Percentiles rank a stretch among this genome's conserved stretches.
phyloP scores from a whole-genome alignment of 2,113 vertebrate genomes.

The Taxidea taxus region DNA sequence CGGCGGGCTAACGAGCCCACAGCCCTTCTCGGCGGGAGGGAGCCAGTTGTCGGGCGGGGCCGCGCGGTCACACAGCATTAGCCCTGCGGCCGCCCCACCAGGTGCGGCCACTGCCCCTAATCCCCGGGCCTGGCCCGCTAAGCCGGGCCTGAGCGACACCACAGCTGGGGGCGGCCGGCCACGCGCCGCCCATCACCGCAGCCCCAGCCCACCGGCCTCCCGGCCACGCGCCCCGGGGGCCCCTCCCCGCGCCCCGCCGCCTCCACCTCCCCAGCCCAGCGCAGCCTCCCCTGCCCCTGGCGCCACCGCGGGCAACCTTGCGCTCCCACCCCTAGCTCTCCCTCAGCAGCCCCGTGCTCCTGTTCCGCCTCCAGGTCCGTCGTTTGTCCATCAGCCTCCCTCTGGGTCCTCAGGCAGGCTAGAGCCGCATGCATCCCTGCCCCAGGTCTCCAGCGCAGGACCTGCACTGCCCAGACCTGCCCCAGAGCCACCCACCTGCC shows the following conservation, averaged over 20 bases:
- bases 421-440: neutral
- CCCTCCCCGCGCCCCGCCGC: neutral
- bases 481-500: neutral
- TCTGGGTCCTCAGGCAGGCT: neutral
- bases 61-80: conserved; percentile 80
- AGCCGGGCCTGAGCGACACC: conserved; percentile 80
- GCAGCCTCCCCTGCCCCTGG: rapidly evolving
- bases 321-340: neutral
- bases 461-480: neutral
- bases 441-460: neutral
- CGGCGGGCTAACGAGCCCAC: conserved; percentile 79
- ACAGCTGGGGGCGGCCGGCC: conserved; percentile 72
- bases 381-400: neutral
- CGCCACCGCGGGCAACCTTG: neutral
- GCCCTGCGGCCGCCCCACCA: conserved; percentile 83
- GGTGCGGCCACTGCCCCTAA: conserved; percentile 86
- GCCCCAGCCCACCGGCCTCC: neutral
- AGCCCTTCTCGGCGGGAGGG: conserved; percentile 79
- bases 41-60: conserved; percentile 81
- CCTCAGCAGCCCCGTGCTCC: neutral
- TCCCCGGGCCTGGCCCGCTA: conserved; percentile 83
- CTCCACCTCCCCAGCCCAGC: neutral
- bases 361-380: neutral
- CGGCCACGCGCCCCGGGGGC: neutral
- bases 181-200: conserved; percentile 75